phyloP scores from a whole-genome alignment of 2,113 vertebrate species.

The Microcebus lehilahytsara region DNA sequence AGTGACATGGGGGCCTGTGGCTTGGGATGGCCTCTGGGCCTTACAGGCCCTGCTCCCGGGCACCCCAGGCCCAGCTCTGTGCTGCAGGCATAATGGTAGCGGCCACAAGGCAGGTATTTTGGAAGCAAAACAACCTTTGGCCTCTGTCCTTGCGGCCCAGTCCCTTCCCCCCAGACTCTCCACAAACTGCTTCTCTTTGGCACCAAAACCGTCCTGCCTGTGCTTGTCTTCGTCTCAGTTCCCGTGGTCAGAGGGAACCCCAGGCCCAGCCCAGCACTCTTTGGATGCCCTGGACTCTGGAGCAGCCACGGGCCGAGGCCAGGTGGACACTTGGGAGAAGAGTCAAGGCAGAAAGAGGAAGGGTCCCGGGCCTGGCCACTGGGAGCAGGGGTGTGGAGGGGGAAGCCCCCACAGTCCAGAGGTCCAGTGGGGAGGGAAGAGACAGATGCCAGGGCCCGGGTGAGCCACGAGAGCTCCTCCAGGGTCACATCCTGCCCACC shows the following conservation, averaged over 20 bases:
- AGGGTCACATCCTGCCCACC: not conserved
- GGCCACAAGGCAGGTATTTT: accelerated
- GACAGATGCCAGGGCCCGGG: not conserved
- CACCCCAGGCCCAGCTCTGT: not conserved
- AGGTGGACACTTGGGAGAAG: slow-evolving; percentile 68
- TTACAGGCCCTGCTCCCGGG: not conserved
- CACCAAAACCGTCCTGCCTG: not conserved
- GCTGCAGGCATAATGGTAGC: accelerated
- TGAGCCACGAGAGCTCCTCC: too few relatives aligned
- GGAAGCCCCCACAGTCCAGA: not conserved
- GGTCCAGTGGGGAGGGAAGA: not conserved
- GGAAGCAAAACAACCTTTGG: not conserved
- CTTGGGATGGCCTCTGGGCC: not conserved
- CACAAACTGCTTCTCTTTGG: not conserved
- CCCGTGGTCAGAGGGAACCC: slow-evolving; percentile 61
- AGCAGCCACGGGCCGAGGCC: slow-evolving; percentile 60
- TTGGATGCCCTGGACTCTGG: not conserved
- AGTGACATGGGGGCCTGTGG: not conserved
- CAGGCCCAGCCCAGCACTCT: slow-evolving; percentile 50
- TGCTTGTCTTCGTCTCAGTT: not conserved
- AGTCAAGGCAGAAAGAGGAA: slow-evolving; percentile 52
- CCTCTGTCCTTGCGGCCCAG: not conserved
- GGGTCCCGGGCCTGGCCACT: slow-evolving; percentile 40
- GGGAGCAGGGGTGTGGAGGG: not conserved
- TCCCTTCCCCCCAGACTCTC: not conserved